phyloP scores from a whole-genome alignment of 2,113 vertebrate species.

The Bubo scandiacus region DNA sequence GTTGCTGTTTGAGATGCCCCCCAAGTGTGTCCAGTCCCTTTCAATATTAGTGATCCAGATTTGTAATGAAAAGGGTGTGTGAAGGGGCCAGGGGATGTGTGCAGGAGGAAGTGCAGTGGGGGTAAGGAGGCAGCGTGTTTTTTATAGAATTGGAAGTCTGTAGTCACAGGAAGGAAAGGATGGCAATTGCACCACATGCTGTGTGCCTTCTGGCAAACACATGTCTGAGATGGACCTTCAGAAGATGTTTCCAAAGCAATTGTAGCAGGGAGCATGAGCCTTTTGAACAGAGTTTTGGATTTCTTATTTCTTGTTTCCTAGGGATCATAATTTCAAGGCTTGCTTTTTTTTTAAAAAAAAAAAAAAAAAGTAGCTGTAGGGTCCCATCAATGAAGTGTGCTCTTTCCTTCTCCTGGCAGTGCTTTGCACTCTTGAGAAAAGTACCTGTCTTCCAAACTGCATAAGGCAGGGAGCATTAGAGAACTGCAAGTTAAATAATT shows the following conservation, averaged over 20 bases:
- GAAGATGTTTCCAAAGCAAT: neutral
- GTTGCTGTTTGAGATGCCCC: neutral
- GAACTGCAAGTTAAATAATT: neutral
- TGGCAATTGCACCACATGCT: neutral
- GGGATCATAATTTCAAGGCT: neutral
- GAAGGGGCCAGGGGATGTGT: neutral
- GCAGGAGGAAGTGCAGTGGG: neutral
- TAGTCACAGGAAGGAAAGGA: neutral
- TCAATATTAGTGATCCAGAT: neutral
- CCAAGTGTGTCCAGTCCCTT: neutral
- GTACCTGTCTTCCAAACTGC: neutral
- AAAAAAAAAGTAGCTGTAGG: neutral
- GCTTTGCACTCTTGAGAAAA: neutral
- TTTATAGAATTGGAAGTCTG: neutral
- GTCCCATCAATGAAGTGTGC: neutral
- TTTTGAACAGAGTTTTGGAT: neutral
- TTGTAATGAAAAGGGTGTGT: neutral
- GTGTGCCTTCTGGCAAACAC: neutral
- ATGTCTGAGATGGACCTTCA: neutral
- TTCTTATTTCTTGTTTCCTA: neutral
- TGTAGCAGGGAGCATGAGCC: neutral
- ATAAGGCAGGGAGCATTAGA: neutral
- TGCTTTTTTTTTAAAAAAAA: neutral
- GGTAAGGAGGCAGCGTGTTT: rapidly evolving
- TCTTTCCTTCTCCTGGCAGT: neutral